A percentile compares a stretch with the other conserved stretches of the same genome.
Evolutionary conservation across 2,797 vertebrate genomes (phyloP).

Genomic region (Glossophaga mutica): DNA sequence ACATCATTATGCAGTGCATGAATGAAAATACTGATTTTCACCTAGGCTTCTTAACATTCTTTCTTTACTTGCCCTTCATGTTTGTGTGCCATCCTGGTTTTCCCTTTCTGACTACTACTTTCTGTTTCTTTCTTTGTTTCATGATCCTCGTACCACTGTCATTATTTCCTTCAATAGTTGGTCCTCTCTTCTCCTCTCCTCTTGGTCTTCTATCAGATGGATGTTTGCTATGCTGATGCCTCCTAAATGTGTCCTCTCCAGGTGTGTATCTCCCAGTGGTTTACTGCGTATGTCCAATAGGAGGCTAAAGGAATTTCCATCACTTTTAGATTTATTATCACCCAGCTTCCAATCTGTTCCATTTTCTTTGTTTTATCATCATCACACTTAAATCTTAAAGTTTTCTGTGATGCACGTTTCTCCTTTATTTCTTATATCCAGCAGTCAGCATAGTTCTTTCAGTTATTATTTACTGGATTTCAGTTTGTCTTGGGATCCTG

Average conservation of each 20-base stretch:
- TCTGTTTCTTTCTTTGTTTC: background rate
- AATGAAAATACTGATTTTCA: background rate
- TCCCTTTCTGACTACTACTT: background rate
- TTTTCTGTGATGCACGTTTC: background rate
- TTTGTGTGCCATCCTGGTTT: background rate
- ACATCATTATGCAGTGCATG: background rate
- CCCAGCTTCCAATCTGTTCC: background rate
- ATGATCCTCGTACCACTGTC: background rate
- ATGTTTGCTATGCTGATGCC: background rate
- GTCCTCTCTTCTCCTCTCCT: background rate
- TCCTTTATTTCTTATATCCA: background rate
- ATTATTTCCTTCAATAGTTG: background rate
- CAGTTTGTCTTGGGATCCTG: background rate
- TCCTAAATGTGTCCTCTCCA: background rate
- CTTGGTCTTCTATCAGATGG: background rate
- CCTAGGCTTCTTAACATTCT: background rate
- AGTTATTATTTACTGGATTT: background rate
- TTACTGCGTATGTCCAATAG: background rate
- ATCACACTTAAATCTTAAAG: background rate
- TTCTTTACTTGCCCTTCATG: background rate
- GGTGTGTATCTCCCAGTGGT: background rate
- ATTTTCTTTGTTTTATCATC: conserved; percentile 8
- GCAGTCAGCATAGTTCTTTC: background rate
- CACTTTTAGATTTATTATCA: conserved; percentile 18
- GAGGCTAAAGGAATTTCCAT: background rate